Evolutionary conservation across 2,888 invertebrate genomes (phyloP), one percentile per base, ranked within the genome.

Genomic region (Hybos culiciformis): DNA sequence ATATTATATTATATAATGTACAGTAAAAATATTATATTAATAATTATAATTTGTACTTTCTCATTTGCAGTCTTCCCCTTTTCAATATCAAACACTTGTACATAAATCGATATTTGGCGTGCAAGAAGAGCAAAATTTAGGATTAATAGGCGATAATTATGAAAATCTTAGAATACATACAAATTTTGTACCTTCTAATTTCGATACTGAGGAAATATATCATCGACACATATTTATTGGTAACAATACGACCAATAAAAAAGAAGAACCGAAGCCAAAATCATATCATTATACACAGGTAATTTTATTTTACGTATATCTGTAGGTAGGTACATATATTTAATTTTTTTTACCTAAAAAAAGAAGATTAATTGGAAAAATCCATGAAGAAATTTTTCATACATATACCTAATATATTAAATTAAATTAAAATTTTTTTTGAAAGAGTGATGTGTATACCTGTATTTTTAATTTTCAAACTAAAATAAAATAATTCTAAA

Each of bases 151-250:
- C 20, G 26, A 41, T 26, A 41, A 34, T 36, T 36, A 36, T 29
- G 29, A 29, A 29, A 12, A 29, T 41, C 15, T 34, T 11, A 36
- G 36, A 15, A 23, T 36, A 24, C 26, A 37, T 31, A 17, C 40
- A 14, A 29, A 29, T 5, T 31, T 37, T 14, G 14, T 39, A 32
- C 43, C 43, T 37, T 41, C 39, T 29, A 47, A 45, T 44, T 49
- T 50, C 47, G 44, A 49, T 37, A 45, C 46, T 15, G 49, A 49
- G 23, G 47, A 48, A 39, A 42, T 47, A 19, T 47, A 50, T 39
- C 45, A 49, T 31, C 44, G 48, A 39, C 48, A 49, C 33, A 47
- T 49, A 41, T 46, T 50, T 15, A 29, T 46, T 39, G 46, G 39
- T 17, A 46, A 41, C 14, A 26, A 21, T 14, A 34, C 29, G n/a